Base-by-base conservation (phyloP, 2,888 invertebrate species). In the Mantis religiosa region DNA sequence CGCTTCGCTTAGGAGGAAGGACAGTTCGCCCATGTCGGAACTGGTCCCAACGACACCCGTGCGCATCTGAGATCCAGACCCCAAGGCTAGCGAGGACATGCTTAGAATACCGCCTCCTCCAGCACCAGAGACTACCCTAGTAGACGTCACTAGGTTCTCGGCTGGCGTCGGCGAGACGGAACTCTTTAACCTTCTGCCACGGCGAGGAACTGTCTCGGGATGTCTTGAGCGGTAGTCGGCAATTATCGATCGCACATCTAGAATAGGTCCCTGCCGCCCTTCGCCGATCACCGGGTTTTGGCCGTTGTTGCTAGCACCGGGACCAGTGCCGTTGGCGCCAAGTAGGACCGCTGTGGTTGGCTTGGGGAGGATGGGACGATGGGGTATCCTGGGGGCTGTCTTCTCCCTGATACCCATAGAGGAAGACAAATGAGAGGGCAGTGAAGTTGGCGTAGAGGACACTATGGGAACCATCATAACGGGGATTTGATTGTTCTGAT, bases 221-320 rank as follows among this genome's bases (percentile, higher is more conserved):
- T 97, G 96, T 91, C 96, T 94, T 90, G 96, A 96, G 91, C 97
- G 95, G 92, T 97, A 97, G 92, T 97, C 97, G 0, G 97, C 97
- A 91, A 97, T 97, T 89, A 97, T 96, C 7, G 97, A 96, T 92
- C 97, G 96, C 0, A 97, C 97, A 92, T 97, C 97, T 89, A 97
- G 95, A n/a, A 96, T 96, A 0, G 96, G 96, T 0, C 97, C 96
- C 92, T 97, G 97, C 0, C 96, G 94, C 0, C 96, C 96, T 93
- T 95, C 95, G 0, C 95, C 94, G 89, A 95, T 93, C 89, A 95
- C 95, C 25, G 96, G 95, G 90, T 95, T 95, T 92, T 94, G 94
- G 9, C 89, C 89, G 54, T 90, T 90, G 87, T 88, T 89, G 84
- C 84, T 89, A 54, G 34, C 82, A 88, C 83, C 84, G 15, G 30